Evolutionary conservation across 2,113 vertebrate species (phyloP).

Genomic region (Propithecus coquereli): DNA sequence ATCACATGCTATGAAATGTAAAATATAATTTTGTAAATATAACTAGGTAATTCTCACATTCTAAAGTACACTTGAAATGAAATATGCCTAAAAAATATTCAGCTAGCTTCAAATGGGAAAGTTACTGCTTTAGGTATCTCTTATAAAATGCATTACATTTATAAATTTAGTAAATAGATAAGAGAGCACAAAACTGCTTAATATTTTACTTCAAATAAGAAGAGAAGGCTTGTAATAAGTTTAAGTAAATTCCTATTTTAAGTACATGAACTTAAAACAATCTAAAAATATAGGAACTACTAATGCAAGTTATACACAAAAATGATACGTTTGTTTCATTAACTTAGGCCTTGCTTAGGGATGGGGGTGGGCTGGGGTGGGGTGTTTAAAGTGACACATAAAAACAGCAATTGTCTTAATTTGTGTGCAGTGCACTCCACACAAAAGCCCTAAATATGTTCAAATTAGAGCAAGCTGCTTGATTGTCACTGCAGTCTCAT

Average conservation of each 20-base stretch:
- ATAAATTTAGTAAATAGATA: conserved; percentile 47
- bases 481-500: conserved; percentile 98
- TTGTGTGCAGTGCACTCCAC: conserved; percentile 91
- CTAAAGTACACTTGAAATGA: conserved; percentile 33
- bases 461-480: conserved; percentile 99
- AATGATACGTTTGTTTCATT: conserved; percentile 90
- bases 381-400: conserved; percentile 94
- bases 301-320: conserved; percentile 75
- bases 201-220: conserved; percentile 50
- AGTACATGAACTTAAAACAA: conserved; percentile 74
- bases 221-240: conserved; percentile 49
- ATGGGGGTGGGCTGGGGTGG: conserved; percentile 28
- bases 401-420: conserved; percentile 98
- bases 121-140: conserved; percentile 49
- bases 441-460: conserved; percentile 98
- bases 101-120: conserved; percentile 5
- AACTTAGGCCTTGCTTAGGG: conserved; percentile 80
- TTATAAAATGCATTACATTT: conserved; percentile 35
- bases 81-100: conserved; percentile 20
- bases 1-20: background rate
- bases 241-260: conserved; percentile 75
- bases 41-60: background rate
- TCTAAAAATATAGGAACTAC: conserved; percentile 71
- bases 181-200: conserved; percentile 44
- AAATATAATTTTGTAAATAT: conserved; percentile 31